These are phyloP conservation scores for Neofelis nebulosa DNA, from an alignment of 2,113 vertebrate species.

Conservation along the genomic window DNA sequence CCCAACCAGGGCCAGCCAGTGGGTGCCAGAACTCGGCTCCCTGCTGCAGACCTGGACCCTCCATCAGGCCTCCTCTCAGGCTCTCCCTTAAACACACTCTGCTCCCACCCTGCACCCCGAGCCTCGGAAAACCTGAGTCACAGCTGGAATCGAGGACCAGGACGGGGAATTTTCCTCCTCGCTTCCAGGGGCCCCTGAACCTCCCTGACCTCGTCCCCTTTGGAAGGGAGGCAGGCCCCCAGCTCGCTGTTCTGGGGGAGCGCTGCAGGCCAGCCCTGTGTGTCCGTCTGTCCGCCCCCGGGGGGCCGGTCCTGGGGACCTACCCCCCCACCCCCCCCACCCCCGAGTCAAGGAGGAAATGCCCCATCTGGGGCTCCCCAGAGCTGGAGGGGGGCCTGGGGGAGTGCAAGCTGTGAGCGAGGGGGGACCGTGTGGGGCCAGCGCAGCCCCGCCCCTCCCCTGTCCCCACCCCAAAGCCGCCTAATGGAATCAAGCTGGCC, in stretches of 20 bases:
- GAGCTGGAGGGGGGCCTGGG: background rate
- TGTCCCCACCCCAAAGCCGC: slow-evolving; percentile 85
- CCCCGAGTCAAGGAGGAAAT: background rate
- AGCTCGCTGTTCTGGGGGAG: background rate
- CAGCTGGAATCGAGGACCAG: background rate
- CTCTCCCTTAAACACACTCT: background rate
- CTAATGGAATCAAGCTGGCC: slow-evolving; percentile 95
- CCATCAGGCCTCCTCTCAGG: rapidly evolving
- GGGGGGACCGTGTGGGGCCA: slow-evolving; percentile 71
- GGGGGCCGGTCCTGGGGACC: background rate
- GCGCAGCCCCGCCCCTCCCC: slow-evolving; percentile 71
- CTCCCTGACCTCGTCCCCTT: background rate
- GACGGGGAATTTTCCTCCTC: background rate
- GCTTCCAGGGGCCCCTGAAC: background rate
- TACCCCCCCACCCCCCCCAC: too few species aligned
- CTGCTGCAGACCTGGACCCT: background rate
- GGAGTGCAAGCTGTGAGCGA: background rate
- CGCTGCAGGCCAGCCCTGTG: background rate
- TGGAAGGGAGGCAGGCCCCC: background rate
- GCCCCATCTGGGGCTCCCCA: background rate
- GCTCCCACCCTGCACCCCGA: background rate
- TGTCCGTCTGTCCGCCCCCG: background rate
- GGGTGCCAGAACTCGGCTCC: background rate
- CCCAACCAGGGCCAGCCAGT: rapidly evolving
- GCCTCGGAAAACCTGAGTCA: slow-evolving; percentile 70